Base-by-base conservation (phyloP, 2,888 invertebrate species). In the Cheilosia impressa region DNA sequence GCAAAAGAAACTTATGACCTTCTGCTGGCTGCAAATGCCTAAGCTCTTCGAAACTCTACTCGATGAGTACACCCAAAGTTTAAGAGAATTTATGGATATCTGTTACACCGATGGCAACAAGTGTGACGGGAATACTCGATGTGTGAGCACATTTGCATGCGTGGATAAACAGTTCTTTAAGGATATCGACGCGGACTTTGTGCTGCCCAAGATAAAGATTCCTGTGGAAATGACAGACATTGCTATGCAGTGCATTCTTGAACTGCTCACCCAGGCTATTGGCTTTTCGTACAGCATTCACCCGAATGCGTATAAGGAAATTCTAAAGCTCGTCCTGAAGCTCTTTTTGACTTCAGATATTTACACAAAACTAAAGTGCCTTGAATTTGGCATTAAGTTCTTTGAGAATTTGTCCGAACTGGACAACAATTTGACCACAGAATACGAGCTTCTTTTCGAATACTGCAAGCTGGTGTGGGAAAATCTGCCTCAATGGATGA, bases 1-100 rank as follows among this genome's bases (percentile, higher is more conserved):
- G 19, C 92, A 92, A 47, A 89, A 89, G 34, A 90, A 90, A 50
- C 57, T 85, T 0, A 66, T 85, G 31, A 68, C 43, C 4, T 72
- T 85, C 19, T 85, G 80, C 6, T 85, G 45, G 24, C 10, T 53
- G 0, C 76, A 85, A 13, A 81, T 77, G 81, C 85, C 85, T 5
- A 55, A 68, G 17, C 45, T 85, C 0, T 80, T 68, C 22, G 66
- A 72, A 45, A 45, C 15, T 2, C 38, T 85, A 2, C 50, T 85
- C 9, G 7, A 7, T 0, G 81, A 85, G 38, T 85, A 85, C 52
- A 68, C 43, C 1, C 43, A 41, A 9, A 81, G 57, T 9, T 41
- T 85, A 19, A 55, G 4, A 3, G 66, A 58, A 5, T 50, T 77
- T 1, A 50, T 72, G n/a, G 60, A 81, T 13, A 63, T 72, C 50